phyloP scores from a whole-genome alignment of 2,888 invertebrate genomes.

The Macrophya annulata region DNA sequence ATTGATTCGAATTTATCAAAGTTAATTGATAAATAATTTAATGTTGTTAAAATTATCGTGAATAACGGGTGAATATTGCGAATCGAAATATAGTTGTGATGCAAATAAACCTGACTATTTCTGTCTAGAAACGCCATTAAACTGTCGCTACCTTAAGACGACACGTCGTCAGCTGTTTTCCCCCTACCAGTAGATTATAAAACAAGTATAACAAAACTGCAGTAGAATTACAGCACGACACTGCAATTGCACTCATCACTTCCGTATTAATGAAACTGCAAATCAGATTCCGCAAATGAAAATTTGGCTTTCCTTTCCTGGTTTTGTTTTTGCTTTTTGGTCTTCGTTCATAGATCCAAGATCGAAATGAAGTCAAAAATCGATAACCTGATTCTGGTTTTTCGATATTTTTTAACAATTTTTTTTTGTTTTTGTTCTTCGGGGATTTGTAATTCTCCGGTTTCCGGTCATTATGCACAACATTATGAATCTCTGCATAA shows the following conservation, averaged over 20 bases:
- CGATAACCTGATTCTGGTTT: no score
- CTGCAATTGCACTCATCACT: conserved; percentile 5
- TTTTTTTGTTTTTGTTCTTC: not conserved
- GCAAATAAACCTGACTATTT: conserved; percentile 40
- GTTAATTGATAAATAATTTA: not conserved
- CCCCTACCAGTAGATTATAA: not conserved
- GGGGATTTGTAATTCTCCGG: not conserved
- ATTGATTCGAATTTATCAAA: not conserved
- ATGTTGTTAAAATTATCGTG: not conserved
- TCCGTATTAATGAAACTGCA: not conserved
- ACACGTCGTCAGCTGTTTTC: conserved; percentile 45
- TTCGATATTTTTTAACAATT: no score
- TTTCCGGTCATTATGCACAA: not conserved
- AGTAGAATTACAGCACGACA: not conserved
- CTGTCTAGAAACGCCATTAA: conserved; percentile 36
- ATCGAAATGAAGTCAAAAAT: no score
- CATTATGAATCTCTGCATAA: not conserved
- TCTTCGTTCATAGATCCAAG: not conserved
- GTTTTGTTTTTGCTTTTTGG: not conserved
- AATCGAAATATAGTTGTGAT: not conserved
- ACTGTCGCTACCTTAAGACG: conserved; percentile 46
- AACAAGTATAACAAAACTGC: not conserved
- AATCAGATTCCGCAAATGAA: not conserved
- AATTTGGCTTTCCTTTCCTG: not conserved
- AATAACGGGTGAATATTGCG: not conserved